Percentiles rank a stretch among this genome's conserved stretches.
phyloP scores from a whole-genome alignment of 2,797 vertebrate genomes.

The Anguilla anguilla region DNA sequence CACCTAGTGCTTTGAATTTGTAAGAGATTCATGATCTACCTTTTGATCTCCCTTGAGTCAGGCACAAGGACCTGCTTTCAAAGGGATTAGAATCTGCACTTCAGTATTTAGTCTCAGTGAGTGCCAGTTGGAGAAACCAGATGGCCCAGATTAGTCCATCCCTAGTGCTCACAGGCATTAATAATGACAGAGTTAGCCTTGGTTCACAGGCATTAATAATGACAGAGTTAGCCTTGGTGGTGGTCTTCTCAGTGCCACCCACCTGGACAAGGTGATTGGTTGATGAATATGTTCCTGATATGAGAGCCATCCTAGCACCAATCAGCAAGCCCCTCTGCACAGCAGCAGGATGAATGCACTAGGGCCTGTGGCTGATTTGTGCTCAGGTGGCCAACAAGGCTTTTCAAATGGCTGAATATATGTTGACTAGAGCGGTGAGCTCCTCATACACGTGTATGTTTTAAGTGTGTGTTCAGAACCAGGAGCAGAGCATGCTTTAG shows the following conservation, averaged over 20 bases:
- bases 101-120: conserved; percentile 43
- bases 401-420: too few relatives aligned
- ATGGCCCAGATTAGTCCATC: conserved; percentile 44
- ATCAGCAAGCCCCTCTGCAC: neutral
- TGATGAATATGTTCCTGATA: conserved; percentile 10
- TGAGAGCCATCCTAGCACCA: neutral
- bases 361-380: too few relatives aligned
- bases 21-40: conserved; percentile 35
- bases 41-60: conserved; percentile 43
- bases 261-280: conserved; percentile 5
- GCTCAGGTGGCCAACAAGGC: too few relatives aligned
- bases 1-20: conserved; percentile 50
- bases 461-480: neutral
- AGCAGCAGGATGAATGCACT: neutral
- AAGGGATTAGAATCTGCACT: conserved; percentile 39
- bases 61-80: conserved; percentile 39
- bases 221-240: conserved; percentile 10
- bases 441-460: too few relatives aligned
- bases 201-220: conserved; percentile 28
- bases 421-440: too few relatives aligned
- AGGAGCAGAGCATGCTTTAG: neutral
- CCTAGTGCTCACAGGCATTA: conserved; percentile 17
- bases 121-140: conserved; percentile 43
- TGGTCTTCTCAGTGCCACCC: neutral
- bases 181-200: conserved; percentile 28